Percentiles rank a stretch among this genome's conserved stretches.
Conservation (phyloP, 2,888 invertebrate species). For the Seira sanloemensis region DNA sequence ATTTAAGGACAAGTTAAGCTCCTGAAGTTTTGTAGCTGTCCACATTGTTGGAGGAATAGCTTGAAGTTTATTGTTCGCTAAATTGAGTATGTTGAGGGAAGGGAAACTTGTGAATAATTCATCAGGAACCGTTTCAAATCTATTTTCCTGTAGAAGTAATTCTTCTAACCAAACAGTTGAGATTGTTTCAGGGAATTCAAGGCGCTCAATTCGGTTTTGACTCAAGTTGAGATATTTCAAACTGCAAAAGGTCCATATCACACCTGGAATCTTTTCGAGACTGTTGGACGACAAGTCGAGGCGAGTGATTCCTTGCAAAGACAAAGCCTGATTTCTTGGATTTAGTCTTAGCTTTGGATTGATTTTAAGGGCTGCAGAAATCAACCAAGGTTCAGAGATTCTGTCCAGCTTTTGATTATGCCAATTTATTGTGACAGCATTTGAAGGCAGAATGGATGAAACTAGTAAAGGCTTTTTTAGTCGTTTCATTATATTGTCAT, state of each 20-base stretch:
- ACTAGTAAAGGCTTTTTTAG: conserved; percentile 69
- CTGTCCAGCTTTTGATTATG: conserved; percentile 86
- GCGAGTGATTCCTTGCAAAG: conserved; percentile 93
- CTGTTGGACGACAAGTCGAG: conserved; percentile 95
- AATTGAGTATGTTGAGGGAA: conserved; percentile 86
- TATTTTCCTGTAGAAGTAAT: conserved; percentile 93
- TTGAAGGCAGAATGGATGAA: conserved; percentile 69
- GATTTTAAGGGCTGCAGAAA: conserved; percentile 88
- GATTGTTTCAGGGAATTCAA: conserved; percentile 75
- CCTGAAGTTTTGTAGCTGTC: conserved; percentile 89
- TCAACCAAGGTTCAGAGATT: conserved; percentile 86
- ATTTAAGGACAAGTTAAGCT: conserved; percentile 93
- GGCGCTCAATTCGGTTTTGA: conserved; percentile 89
- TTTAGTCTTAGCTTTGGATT: conserved; percentile 88
- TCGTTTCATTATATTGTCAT: conserved; percentile 63
- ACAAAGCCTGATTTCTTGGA: conserved; percentile 81
- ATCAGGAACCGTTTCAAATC: conserved; percentile 87
- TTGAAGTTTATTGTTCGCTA: conserved; percentile 95
- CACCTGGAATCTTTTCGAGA: conserved; percentile 86
- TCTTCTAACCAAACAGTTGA: conserved; percentile 90
- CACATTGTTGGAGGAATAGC: conserved; percentile 89
- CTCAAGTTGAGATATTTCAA: conserved; percentile 89
- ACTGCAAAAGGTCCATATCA: conserved; percentile 89
- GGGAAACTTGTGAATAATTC: conserved; percentile 87
- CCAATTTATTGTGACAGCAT: conserved; percentile 85